A percentile compares a stretch with the other conserved stretches of the same genome.
phyloP scores from a whole-genome alignment of 2,888 invertebrate genomes.

The Sesia apiformis region DNA sequence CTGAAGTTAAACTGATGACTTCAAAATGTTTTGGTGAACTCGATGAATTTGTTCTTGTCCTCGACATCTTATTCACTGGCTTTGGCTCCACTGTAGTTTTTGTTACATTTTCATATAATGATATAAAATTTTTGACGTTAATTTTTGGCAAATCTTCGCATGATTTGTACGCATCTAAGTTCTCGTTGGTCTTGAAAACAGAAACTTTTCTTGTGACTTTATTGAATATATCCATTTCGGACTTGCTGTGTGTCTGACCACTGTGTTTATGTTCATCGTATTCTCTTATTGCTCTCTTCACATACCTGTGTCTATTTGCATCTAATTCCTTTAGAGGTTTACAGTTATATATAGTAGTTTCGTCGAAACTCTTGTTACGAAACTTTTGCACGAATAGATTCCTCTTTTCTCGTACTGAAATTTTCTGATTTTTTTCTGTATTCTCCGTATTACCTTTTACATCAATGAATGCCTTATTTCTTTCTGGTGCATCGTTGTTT shows the following conservation, averaged over 20 bases:
- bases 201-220: slow-evolving; percentile 29
- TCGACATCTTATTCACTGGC: slow-evolving; percentile 22
- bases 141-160: slow-evolving; percentile 61
- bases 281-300: slow-evolving; percentile 19
- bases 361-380: slow-evolving; percentile 33
- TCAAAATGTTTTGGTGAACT: slow-evolving; percentile 28
- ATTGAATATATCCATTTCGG: slow-evolving; percentile 66
- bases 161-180: slow-evolving; percentile 56
- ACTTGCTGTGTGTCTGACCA: slow-evolving; percentile 39
- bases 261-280: slow-evolving; percentile 18
- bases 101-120: slow-evolving; percentile 55
- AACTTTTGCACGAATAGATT: slow-evolving; percentile 24
- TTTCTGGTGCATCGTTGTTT: neutral
- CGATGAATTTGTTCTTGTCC: slow-evolving; percentile 25
- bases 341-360: slow-evolving; percentile 5
- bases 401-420: slow-evolving; percentile 29
- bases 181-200: slow-evolving; percentile 19
- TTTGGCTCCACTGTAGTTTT: slow-evolving; percentile 31
- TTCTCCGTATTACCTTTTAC: neutral
- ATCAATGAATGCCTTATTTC: neutral
- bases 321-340: slow-evolving; percentile 13
- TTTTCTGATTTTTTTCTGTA: neutral
- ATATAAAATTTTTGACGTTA: slow-evolving; percentile 58
- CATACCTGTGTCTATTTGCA: slow-evolving; percentile 12
- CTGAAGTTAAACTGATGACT: slow-evolving; percentile 41